These are phyloP conservation scores for Spodoptera picta DNA, from an alignment of 2,888 invertebrate species.

Conservation along the genomic window DNA sequence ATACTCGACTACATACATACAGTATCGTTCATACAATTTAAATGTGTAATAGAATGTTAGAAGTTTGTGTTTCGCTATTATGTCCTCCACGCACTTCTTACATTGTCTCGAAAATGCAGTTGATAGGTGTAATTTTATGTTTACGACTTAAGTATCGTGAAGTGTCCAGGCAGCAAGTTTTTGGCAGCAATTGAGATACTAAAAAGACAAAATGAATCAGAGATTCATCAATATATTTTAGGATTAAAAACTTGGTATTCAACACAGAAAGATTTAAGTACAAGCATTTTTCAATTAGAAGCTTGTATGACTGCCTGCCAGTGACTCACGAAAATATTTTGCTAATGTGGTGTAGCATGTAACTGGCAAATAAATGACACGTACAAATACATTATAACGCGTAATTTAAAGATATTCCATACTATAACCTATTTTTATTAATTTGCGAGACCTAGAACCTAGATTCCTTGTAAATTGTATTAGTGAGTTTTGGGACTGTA, in stretches of 20 bases:
- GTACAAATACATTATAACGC: slow-evolving; percentile 29
- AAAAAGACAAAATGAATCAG: slow-evolving; percentile 10
- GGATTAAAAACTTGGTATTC: neutral
- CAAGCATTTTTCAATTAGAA: slow-evolving; percentile 2
- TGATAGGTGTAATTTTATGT: slow-evolving; percentile 16
- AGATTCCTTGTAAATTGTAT: slow-evolving; percentile 35
- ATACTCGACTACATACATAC: slow-evolving; percentile 33
- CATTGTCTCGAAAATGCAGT: slow-evolving; percentile 18
- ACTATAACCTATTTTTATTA: slow-evolving; percentile 8
- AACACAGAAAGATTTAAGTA: neutral
- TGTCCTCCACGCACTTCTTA: slow-evolving; percentile 19
- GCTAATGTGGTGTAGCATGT: slow-evolving; percentile 11
- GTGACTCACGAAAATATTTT: neutral
- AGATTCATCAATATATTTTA: slow-evolving; percentile 8
- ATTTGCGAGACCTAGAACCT: slow-evolving; percentile 40
- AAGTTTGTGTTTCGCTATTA: slow-evolving; percentile 21
- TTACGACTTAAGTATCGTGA: slow-evolving; percentile 3
- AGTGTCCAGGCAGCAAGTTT: slow-evolving; percentile 31
- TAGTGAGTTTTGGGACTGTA: slow-evolving; percentile 49
- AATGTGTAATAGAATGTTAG: slow-evolving; percentile 26
- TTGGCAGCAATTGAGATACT: slow-evolving; percentile 30
- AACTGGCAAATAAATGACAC: slow-evolving; percentile 15
- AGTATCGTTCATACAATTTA: slow-evolving; percentile 38
- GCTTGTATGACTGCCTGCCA: slow-evolving; percentile 2
- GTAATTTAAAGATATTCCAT: slow-evolving; percentile 27